phyloP scores from a whole-genome alignment of 2,888 invertebrate species.

The Anthoptus insignis region DNA sequence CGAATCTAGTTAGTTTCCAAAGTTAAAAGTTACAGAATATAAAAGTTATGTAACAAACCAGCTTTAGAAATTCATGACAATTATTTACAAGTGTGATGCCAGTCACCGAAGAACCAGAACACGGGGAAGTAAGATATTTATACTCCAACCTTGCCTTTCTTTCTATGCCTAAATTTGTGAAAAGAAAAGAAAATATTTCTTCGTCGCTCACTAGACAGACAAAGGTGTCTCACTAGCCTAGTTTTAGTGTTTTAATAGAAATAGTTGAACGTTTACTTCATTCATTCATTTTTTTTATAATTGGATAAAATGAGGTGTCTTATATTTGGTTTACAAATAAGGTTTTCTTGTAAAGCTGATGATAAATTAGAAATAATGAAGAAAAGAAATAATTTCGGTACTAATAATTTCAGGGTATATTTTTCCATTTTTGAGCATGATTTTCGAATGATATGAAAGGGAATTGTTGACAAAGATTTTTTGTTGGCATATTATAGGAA shows the following conservation, averaged over 20 bases:
- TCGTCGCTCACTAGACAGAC: constrained; percentile 21
- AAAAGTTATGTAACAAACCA: constrained; percentile 4
- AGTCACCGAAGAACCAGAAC: constrained; percentile 8
- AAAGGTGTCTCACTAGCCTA: constrained; percentile 21
- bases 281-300: constrained; percentile 21
- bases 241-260: constrained; percentile 22
- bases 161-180: constrained; percentile 27
- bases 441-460: no score
- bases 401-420: no score
- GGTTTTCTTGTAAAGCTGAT: no score
- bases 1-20: neutral
- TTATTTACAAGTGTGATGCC: constrained; percentile 1
- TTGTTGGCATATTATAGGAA: no score
- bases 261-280: constrained; percentile 2
- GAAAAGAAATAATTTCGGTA: no score
- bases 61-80: constrained; percentile 4
- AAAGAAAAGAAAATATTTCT: constrained; percentile 33
- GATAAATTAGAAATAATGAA: no score
- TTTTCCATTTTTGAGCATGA: no score
- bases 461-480: no score
- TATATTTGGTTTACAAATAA: no score
- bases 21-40: neutral
- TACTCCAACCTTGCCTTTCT: constrained; percentile 27
- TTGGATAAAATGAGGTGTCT: neutral
- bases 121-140: constrained; percentile 24